phyloP scores from a whole-genome alignment of 2,888 invertebrate species.

The Phyllotreta striolata region DNA sequence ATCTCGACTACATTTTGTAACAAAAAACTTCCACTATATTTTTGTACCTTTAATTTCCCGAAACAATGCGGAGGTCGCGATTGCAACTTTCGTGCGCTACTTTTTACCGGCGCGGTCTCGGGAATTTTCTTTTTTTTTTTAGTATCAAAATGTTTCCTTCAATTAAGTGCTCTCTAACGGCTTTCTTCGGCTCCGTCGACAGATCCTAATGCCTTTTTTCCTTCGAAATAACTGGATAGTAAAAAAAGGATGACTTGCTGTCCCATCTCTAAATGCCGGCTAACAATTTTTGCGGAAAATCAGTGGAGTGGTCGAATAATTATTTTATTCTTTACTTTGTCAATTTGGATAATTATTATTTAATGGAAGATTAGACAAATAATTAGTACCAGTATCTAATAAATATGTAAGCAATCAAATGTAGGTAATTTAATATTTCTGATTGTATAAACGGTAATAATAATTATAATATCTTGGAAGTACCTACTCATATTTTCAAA shows the following conservation, averaged over 20 bases:
- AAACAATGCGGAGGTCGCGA: slow-evolving; percentile 4
- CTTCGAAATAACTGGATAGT: slow-evolving; percentile 16
- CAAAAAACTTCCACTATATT: too few relatives aligned
- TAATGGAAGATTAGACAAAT: too few relatives aligned
- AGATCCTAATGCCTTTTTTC: slow-evolving; percentile 32
- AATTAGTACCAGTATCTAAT: too few relatives aligned
- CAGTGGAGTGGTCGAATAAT: neutral
- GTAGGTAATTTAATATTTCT: too few relatives aligned
- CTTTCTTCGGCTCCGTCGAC: slow-evolving; percentile 26
- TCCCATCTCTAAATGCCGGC: slow-evolving; percentile 27
- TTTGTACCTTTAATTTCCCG: neutral
- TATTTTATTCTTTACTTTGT: neutral
- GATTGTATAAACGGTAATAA: too few relatives aligned
- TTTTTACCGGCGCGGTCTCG: slow-evolving; percentile 6
- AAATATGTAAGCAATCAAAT: too few relatives aligned
- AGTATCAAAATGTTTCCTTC: slow-evolving; percentile 27
- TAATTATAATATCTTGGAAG: too few relatives aligned
- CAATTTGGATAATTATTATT: too few relatives aligned
- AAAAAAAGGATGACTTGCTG: slow-evolving; percentile 27
- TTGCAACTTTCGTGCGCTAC: neutral
- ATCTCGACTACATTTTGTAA: too few relatives aligned
- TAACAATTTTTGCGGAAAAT: slow-evolving; percentile 26
- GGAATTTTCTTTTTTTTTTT: slow-evolving; percentile 27
- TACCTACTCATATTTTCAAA: too few relatives aligned
- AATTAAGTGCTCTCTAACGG: slow-evolving; percentile 30